These are phyloP conservation scores for Percina caprodes DNA, from an alignment of 2,113 vertebrate genomes.

Conservation along the genomic window DNA sequence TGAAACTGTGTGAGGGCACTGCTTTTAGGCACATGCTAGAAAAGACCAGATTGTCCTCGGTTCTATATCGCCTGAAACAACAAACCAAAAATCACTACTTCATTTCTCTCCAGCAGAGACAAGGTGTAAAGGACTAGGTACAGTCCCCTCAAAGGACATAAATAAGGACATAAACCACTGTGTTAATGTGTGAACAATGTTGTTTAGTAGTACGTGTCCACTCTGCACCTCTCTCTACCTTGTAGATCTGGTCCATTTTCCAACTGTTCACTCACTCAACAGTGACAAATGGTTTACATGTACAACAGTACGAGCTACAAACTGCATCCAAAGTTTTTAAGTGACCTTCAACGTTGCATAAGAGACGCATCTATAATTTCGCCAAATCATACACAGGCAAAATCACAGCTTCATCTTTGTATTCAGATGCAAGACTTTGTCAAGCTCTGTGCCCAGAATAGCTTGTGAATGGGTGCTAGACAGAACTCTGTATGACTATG, in stretches of 20 bases:
- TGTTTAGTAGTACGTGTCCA: neutral
- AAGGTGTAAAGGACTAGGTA: conserved; percentile 43
- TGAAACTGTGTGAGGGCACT: conserved; percentile 21
- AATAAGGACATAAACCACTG: neutral
- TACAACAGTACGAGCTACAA: neutral
- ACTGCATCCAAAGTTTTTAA: conserved; percentile 23
- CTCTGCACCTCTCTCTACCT: neutral
- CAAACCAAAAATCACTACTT: conserved; percentile 41
- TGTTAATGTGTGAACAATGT: neutral
- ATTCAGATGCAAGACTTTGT: conserved; percentile 30
- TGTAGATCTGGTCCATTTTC: neutral
- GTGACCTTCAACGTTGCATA: conserved; percentile 35
- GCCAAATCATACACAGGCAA: conserved; percentile 4
- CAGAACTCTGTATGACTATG: conserved; percentile 39
- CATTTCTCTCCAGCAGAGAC: conserved; percentile 69
- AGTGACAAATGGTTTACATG: neutral
- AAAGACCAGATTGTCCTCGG: conserved; percentile 50
- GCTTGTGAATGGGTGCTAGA: conserved; percentile 54
- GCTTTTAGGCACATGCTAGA: conserved; percentile 39
- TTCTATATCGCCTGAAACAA: conserved; percentile 51
- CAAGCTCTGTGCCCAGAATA: conserved; percentile 62
- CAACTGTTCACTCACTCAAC: neutral
- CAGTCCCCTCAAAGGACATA: neutral
- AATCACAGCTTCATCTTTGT: conserved; percentile 36
- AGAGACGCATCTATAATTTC: conserved; percentile 27